Evolutionary conservation across 1,140 invertebrate genomes (phyloP).

Genomic region (Drosophila fuyamai): DNA sequence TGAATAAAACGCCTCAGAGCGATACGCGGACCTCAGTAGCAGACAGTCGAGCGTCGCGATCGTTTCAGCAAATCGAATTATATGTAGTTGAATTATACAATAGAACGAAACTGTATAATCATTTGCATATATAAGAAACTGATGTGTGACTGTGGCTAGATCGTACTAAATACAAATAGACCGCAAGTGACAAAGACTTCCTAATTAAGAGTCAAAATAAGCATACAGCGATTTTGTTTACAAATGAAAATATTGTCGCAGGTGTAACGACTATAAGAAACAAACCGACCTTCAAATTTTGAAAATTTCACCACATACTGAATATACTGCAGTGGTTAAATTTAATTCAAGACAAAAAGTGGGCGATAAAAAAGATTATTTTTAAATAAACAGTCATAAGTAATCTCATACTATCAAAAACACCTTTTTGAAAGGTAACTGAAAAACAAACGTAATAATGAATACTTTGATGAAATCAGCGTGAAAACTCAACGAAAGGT

Average conservation of each 20-base stretch:
- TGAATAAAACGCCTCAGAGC: constrained; percentile 65
- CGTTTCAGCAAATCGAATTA: constrained; percentile 50
- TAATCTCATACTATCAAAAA: not conserved
- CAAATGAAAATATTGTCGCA: constrained; percentile 30
- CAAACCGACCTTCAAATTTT: constrained; percentile 59
- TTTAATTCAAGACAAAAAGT: constrained; percentile 15
- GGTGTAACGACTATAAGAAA: constrained; percentile 17
- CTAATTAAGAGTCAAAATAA: constrained; percentile 45
- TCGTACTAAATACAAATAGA: constrained; percentile 26
- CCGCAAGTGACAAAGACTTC: constrained; percentile 51
- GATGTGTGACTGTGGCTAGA: constrained; percentile 24
- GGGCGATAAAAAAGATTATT: constrained; percentile 7
- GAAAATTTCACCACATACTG: constrained; percentile 21
- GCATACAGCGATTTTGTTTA: constrained; percentile 27
- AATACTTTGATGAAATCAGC: not conserved
- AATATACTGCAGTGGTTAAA: constrained; percentile 33
- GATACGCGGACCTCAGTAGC: constrained; percentile 60
- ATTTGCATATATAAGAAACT: constrained; percentile 34
- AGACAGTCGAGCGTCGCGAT: constrained; percentile 69
- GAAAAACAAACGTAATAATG: not conserved
- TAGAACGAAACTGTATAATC: constrained; percentile 40
- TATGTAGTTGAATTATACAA: constrained; percentile 30
- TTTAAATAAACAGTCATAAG: not conserved
- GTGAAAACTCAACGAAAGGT: constrained; percentile 5
- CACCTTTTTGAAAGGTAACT: not conserved